Evolutionary conservation across 2,113 vertebrate genomes (phyloP).

Genomic region (Neolamprologus modestus): DNA sequence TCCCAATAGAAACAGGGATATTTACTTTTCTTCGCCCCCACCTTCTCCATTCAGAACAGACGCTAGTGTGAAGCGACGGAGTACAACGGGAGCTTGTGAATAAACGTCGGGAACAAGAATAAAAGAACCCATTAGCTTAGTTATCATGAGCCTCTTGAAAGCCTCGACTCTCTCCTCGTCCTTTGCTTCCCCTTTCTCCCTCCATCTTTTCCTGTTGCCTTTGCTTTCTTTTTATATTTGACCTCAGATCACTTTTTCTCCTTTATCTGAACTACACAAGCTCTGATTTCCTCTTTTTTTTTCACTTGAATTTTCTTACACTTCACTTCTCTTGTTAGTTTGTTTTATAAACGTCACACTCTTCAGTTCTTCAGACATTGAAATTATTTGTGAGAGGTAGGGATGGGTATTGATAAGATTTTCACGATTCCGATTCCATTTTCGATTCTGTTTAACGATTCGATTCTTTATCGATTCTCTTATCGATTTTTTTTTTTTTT

Average conservation of each 20-base stretch:
- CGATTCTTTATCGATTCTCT: no score
- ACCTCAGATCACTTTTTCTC: neutral
- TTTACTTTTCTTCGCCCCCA: neutral
- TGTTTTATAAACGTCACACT: neutral
- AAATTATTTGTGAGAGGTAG: neutral
- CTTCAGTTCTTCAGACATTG: neutral
- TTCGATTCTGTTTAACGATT: no score
- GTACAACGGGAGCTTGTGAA: conserved; percentile 31
- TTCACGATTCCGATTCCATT: no score
- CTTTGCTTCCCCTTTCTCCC: neutral
- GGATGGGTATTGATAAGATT: no score
- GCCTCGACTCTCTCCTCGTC: neutral
- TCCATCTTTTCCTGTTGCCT: neutral
- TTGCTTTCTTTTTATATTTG: neutral
- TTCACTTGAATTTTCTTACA: neutral
- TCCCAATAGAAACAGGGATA: neutral
- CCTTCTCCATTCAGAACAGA: conserved; percentile 2
- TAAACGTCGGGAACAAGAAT: neutral
- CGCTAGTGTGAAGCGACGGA: conserved; percentile 15
- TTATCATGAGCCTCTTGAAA: conserved; percentile 33
- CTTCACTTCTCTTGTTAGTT: neutral
- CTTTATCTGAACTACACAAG: neutral
- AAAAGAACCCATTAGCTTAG: conserved; percentile 32
- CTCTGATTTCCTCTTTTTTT: neutral
- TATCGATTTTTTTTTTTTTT: no score